These are phyloP conservation scores for Conops quadrifasciatus DNA, from an alignment of 2,888 invertebrate species.

Conservation along the genomic window DNA sequence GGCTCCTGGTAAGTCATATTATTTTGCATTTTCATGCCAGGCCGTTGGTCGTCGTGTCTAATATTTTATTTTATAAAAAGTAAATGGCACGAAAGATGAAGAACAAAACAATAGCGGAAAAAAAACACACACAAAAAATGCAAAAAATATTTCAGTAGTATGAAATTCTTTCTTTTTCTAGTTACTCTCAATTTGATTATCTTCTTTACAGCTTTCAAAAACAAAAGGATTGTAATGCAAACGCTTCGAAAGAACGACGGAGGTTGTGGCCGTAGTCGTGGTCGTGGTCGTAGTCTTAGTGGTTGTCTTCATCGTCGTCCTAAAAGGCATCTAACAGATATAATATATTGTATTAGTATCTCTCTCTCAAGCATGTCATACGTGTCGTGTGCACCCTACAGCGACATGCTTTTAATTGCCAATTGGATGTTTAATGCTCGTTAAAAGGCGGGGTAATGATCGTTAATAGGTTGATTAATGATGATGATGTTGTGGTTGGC, in stretches of 20 bases:
- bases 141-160: too few relatives aligned
- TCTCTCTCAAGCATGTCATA: constrained; percentile 8
- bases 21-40: constrained; percentile 13
- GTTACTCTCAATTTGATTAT: background rate
- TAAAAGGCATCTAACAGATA: constrained; percentile 15
- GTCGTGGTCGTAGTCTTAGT: background rate
- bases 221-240: constrained; percentile 21
- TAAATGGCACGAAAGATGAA: background rate
- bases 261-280: background rate
- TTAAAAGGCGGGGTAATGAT: too few relatives aligned
- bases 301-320: background rate
- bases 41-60: constrained; percentile 1
- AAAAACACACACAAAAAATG: background rate
- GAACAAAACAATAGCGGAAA: background rate
- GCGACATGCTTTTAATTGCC: constrained; percentile 23
- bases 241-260: background rate
- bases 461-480: too few relatives aligned
- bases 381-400: constrained; percentile 16
- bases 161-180: background rate
- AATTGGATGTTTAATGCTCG: background rate
- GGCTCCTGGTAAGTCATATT: constrained; percentile 9
- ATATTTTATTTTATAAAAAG: background rate
- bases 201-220: background rate
- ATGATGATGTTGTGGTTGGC: too few relatives aligned
- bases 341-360: constrained; percentile 17